phyloP scores from a whole-genome alignment of 2,113 vertebrate species.

The Asarcornis scutulata region DNA sequence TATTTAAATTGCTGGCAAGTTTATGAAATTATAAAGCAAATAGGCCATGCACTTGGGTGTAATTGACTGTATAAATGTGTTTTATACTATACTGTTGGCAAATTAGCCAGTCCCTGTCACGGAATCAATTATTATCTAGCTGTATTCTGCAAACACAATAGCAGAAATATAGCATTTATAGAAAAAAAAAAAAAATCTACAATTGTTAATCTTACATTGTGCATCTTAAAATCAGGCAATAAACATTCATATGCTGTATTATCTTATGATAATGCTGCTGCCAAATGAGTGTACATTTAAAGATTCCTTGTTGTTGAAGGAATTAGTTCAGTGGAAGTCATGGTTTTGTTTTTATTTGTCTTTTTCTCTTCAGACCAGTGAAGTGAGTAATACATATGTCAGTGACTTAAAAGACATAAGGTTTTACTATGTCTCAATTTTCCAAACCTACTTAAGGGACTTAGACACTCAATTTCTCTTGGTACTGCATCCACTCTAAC shows the following conservation, averaged over 20 bases:
- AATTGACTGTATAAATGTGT: conserved; percentile 90
- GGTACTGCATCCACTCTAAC: not conserved
- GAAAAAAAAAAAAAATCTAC: conserved; percentile 24
- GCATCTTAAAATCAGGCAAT: conserved; percentile 76
- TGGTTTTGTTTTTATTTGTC: conserved; percentile 62
- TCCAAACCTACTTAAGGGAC: not conserved
- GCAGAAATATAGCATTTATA: conserved; percentile 79
- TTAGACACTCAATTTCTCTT: not conserved
- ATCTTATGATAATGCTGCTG: conserved; percentile 67
- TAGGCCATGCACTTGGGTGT: conserved; percentile 87
- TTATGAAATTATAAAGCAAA: conserved; percentile 92
- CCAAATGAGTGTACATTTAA: conserved; percentile 75
- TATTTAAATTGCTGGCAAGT: conserved; percentile 90
- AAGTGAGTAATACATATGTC: conserved; percentile 50
- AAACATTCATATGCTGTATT: conserved; percentile 75
- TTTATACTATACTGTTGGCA: conserved; percentile 86
- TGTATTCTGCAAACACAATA: conserved; percentile 80
- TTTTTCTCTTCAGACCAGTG: conserved; percentile 60
- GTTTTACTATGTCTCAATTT: not conserved
- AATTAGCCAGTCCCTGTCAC: conserved; percentile 85
- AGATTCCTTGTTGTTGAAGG: conserved; percentile 68
- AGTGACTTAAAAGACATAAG: conserved; percentile 12
- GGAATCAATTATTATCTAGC: conserved; percentile 85
- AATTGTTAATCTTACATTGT: conserved; percentile 77
- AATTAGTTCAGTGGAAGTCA: conserved; percentile 45